phyloP scores from a whole-genome alignment of 2,797 vertebrate genomes.

The Hippoglossus hippoglossus region DNA sequence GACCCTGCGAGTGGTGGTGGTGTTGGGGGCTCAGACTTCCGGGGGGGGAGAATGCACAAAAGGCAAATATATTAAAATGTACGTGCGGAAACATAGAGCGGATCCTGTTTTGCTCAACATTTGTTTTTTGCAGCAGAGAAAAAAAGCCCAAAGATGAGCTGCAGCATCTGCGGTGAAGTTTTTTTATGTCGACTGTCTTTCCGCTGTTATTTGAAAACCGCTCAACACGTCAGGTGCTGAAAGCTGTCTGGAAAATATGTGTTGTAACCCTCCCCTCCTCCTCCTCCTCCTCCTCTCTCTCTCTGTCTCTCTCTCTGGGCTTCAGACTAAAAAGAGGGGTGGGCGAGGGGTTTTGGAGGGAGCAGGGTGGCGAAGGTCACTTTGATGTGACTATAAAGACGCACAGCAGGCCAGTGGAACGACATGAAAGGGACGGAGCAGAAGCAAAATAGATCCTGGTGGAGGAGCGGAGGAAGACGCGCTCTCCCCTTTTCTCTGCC shows the following conservation, averaged over 20 bases:
- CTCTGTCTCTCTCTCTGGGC: slow-evolving; percentile 18
- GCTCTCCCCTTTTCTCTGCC: slow-evolving; percentile 11
- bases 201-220: slow-evolving; percentile 35
- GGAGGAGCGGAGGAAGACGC: slow-evolving; percentile 40
- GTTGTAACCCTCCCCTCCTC: slow-evolving; percentile 21
- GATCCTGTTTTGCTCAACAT: neutral
- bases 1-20: neutral
- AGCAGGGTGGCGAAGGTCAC: slow-evolving; percentile 73
- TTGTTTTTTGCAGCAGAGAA: neutral
- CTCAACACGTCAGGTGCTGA: slow-evolving; percentile 51
- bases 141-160: neutral
- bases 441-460: slow-evolving; percentile 67
- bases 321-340: slow-evolving; percentile 51
- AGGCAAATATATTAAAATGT: neutral
- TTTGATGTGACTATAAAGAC: slow-evolving; percentile 82
- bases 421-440: slow-evolving; percentile 73
- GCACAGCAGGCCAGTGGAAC: slow-evolving; percentile 70
- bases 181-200: slow-evolving; percentile 12
- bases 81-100: neutral
- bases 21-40: fast-evolving
- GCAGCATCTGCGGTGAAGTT: neutral
- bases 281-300: neutral
- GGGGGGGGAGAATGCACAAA: neutral
- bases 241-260: slow-evolving; percentile 53
- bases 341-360: slow-evolving; percentile 38